Base-by-base conservation (phyloP, 2,113 vertebrate species). In the Microcebus lehilahytsara region DNA sequence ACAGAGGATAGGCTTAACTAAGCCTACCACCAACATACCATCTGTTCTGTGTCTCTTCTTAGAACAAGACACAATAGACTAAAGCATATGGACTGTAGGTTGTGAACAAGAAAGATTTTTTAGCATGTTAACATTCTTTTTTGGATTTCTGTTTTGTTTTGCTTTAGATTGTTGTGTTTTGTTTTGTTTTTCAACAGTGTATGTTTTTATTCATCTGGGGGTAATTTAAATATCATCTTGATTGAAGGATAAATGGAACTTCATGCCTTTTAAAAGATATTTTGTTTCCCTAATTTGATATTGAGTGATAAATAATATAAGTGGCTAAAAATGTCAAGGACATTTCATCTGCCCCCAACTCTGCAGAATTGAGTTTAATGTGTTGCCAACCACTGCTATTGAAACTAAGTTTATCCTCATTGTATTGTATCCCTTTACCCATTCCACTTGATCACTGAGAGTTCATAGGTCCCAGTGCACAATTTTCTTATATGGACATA, bases 121-220 rank as follows among this genome's bases (percentile, higher is more conserved):
- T 80, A 92, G 89, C 79, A 88, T 74, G 56, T 91, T 85, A 62
- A 67, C 60, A 80, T 94, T 91, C 67, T 37, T 93, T 93, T 97
- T 93, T 67, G 14, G 30, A 89, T 83, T 83, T 95, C 53, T 96
- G 74, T 89, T 97, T 96, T 97, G 86, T 58, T 97, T 97, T 89
- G 81, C 22, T 97, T 98, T 96, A 91, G 79, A 90, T 96, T 94
- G n/a, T 91, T 97, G 30, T 97, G 78, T 89, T 94, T 93, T 96
- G 56, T 96, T 97, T 97, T 94, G 77, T 95, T 97, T 96, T 97
- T 92, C 92, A 91, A 92, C 96, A 95, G 85, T 90, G 34, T 84
- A 77, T 96, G 71, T 77, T 95, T 97, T 94, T 71, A 80, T 95
- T 77, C 53, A 66, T 90, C n/a, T 86, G 46, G 25, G n/a, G 12